These are phyloP conservation scores for Stegophylla sp. DNA, from an alignment of 2,888 invertebrate genomes.

Conservation along the genomic window DNA sequence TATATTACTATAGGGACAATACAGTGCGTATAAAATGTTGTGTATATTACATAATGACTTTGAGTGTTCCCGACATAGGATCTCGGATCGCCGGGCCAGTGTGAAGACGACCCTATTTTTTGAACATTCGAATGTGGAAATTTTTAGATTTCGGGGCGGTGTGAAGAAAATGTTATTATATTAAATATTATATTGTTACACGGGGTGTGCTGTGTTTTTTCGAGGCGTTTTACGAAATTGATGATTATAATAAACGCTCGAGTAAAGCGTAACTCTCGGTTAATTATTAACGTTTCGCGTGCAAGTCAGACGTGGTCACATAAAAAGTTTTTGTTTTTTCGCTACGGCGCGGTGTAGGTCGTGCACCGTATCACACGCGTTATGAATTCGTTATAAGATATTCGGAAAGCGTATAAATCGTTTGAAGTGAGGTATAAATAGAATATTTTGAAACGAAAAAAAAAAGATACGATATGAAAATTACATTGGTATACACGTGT, in stretches of 20 bases:
- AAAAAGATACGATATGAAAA: background rate
- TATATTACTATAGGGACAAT: too few species aligned
- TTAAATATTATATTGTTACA: slow-evolving; percentile 31
- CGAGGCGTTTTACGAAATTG: background rate
- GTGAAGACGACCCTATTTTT: background rate
- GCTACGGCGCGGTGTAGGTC: too few species aligned
- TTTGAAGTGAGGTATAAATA: background rate
- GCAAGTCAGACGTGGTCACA: background rate
- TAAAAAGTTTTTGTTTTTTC: too few species aligned
- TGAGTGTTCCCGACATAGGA: too few species aligned
- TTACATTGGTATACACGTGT: too few species aligned
- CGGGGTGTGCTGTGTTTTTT: background rate
- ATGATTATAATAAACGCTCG: background rate
- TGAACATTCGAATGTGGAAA: background rate
- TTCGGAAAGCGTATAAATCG: background rate
- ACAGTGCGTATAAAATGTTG: too few species aligned
- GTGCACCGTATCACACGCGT: background rate
- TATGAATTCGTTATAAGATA: background rate
- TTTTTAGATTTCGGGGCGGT: background rate
- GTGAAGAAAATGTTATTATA: slow-evolving; percentile 24
- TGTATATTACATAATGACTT: too few species aligned
- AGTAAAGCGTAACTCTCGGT: too few species aligned
- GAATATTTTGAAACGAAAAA: background rate
- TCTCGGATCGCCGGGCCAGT: slow-evolving; percentile 1
- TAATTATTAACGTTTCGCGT: background rate